phyloP scores from a whole-genome alignment of 2,797 vertebrate species.

The Danio aesculapii region DNA sequence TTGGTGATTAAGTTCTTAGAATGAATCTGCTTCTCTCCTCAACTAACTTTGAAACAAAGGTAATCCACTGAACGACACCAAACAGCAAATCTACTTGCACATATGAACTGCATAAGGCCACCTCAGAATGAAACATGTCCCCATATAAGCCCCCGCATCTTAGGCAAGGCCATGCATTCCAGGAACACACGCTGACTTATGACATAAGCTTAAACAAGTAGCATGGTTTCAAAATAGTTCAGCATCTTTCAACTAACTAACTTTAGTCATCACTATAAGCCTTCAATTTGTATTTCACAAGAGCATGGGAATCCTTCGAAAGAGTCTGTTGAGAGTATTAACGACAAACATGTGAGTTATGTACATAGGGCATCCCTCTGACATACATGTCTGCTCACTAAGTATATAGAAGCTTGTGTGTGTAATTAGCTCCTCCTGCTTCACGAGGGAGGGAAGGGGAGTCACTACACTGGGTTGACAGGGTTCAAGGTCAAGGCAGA shows the following conservation, averaged over 20 bases:
- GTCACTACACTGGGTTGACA: conserved; percentile 66
- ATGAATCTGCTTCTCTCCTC: conserved; percentile 29
- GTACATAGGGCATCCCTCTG: conserved; percentile 10
- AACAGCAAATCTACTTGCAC: conserved; percentile 41
- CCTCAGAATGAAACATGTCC: conserved; percentile 62
- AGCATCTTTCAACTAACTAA: conserved; percentile 22
- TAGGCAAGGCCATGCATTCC: conserved; percentile 74
- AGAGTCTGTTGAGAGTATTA: conserved; percentile 26
- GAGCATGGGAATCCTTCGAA: not conserved
- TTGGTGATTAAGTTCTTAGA: conserved; percentile 43
- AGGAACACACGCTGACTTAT: conserved; percentile 66
- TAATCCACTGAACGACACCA: conserved; percentile 7
- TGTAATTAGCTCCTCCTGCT: conserved; percentile 44
- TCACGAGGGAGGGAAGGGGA: conserved; percentile 43
- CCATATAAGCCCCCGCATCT: conserved; percentile 19
- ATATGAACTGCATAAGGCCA: conserved; percentile 47
- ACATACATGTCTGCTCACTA: conserved; percentile 35
- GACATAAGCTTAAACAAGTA: conserved; percentile 72
- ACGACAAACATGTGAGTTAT: not conserved
- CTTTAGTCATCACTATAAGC: not conserved
- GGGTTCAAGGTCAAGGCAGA: conserved; percentile 72
- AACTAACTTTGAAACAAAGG: conserved; percentile 32
- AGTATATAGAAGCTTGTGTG: not conserved
- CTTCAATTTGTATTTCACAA: conserved; percentile 8
- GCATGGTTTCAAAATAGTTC: conserved; percentile 52